A percentile compares a stretch with the other conserved stretches of the same genome.
These are phyloP conservation scores for Epinotia brunnichana DNA, from an alignment of 2,888 invertebrate species.

Conservation along the genomic window DNA sequence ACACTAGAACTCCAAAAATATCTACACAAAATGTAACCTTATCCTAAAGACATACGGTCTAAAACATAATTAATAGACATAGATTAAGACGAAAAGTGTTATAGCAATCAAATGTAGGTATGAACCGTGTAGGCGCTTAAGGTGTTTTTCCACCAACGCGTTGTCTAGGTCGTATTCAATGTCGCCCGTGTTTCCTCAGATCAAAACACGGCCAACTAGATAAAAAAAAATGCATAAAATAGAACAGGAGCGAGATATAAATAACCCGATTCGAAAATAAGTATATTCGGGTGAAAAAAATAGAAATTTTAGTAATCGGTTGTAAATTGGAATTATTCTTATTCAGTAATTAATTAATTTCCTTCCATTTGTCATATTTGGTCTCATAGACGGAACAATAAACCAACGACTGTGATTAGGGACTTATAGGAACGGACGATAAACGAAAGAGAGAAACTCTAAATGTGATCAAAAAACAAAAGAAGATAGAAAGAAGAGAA, in stretches of 20 bases:
- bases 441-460: neutral
- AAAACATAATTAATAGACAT: conserved; percentile 4
- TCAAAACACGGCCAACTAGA: neutral
- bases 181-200: conserved; percentile 16
- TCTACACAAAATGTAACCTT: neutral
- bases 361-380: no score
- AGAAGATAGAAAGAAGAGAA: neutral
- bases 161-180: conserved; percentile 28
- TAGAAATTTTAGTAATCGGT: no score
- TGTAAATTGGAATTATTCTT: no score
- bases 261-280: neutral
- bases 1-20: neutral
- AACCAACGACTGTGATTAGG: no score
- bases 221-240: neutral
- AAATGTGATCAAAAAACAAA: neutral
- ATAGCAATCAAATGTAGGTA: neutral
- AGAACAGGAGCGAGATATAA: conserved; percentile 3
- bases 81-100: neutral
- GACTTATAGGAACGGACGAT: no score
- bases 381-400: no score
- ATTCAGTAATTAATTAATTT: no score
- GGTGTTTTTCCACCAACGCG: neutral
- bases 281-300: no score
- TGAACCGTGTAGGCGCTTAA: neutral
- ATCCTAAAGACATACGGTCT: neutral